These are phyloP conservation scores for Dorcus parallelipipedus DNA, from an alignment of 2,888 invertebrate species.

Conservation along the genomic window DNA sequence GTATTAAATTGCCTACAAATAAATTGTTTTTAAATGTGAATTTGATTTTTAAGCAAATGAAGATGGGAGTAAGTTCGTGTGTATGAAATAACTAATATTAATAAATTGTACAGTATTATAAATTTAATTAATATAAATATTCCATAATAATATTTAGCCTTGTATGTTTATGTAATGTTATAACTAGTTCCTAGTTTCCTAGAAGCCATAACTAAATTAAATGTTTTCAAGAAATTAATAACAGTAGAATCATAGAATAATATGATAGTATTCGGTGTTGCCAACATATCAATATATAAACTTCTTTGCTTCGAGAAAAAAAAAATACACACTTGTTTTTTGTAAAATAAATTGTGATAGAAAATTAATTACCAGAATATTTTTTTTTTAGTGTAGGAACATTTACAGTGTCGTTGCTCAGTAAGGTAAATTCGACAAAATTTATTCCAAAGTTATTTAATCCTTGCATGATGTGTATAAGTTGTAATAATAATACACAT, in stretches of 20 bases:
- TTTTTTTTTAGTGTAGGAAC: conserved; percentile 10
- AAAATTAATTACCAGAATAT: conserved; percentile 9
- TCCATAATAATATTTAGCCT: conserved; percentile 32
- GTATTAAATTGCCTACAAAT: neutral
- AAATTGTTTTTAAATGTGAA: neutral
- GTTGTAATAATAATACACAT: conserved; percentile 12
- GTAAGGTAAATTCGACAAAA: conserved; percentile 9
- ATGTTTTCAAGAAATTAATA: conserved; percentile 31
- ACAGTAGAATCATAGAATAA: conserved; percentile 14
- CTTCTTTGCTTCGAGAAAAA: conserved; percentile 9
- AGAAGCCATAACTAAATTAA: conserved; percentile 41
- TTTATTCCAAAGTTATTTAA: conserved; percentile 16
- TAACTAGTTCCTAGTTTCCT: conserved; percentile 41
- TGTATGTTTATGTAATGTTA: conserved; percentile 34
- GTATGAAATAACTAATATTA: conserved; percentile 4
- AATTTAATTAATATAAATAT: conserved; percentile 37
- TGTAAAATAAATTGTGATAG: conserved; percentile 13
- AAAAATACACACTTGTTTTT: neutral
- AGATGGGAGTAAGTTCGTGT: neutral
- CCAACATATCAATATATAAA: conserved; percentile 43
- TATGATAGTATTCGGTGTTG: conserved; percentile 42
- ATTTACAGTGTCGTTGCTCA: conserved; percentile 10
- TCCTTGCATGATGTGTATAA: conserved; percentile 17
- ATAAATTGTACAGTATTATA: conserved; percentile 45
- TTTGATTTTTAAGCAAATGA: conserved; percentile 2